Base-by-base conservation (phyloP, 2,888 invertebrate genomes). In the Phanerotoma sp. region DNA sequence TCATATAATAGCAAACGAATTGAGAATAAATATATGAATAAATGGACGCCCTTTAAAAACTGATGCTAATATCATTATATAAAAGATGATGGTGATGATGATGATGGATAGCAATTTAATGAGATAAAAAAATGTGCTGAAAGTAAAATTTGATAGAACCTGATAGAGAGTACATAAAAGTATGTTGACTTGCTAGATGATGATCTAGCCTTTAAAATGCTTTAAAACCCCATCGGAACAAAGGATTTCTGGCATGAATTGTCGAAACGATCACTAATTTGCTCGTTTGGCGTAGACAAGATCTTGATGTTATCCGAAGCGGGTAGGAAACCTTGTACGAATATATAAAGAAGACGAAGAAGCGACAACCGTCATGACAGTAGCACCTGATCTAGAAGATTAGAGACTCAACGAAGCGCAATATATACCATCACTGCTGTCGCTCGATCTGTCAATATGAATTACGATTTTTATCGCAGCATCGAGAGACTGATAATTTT, bases 381-480 rank as follows among this genome's bases (percentile, higher is more conserved):
- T 69, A 68, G 69, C 73, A 67, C 63, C 63, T 66, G 70, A 70
- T 67, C 62, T 42, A 9, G 25, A 54, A 58, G 66, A 67, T 66
- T 60, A 57, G 33, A 57, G 50, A 55, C 57, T 50, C 41, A 45
- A 44, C 30, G 30, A 16, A 13, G 10, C 32, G n/a, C 21, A 28
- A 20, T 35, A 38, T 48, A 30, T 9, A 25, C 25, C 25, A 25
- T 25, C 25, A 25, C 25, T 25, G 9, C 20, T 38, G 20, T 20
- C 38, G 38, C n/a, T n/a, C n/a, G n/a, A n/a, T n/a, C n/a, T n/a
- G n/a, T n/a, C n/a, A n/a, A n/a, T n/a, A 33, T 18, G 51, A 20
- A 35, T 38, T 15, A 38, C 11, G 38, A 38, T 38, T 18, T 38
- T 38, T 38, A 38, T 38, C 38, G 35, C n/a, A n/a, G n/a, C n/a